Conservation (phyloP, 2,113 vertebrate species). For the Tachycineta bicolor region DNA sequence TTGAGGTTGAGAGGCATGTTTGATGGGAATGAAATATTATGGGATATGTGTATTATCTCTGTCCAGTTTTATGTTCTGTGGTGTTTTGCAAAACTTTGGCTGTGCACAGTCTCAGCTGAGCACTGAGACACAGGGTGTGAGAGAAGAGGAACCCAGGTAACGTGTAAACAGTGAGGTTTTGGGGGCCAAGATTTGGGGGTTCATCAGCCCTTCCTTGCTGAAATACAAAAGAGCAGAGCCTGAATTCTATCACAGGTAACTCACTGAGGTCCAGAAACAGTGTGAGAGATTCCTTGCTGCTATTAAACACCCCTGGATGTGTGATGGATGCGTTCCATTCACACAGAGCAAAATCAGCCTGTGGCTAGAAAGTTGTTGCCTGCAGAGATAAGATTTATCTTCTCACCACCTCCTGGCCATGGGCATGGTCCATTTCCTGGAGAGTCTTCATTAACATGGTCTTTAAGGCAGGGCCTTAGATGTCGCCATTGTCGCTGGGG, state of each 20-base stretch:
- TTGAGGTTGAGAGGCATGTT: not conserved
- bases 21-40: not conserved
- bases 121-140: rapidly evolving
- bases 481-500: not conserved
- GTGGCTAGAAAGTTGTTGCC: not conserved
- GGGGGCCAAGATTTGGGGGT: not conserved
- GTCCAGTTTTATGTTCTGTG: not conserved
- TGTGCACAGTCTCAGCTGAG: not conserved
- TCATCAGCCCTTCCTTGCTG: not conserved
- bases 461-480: not conserved
- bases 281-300: not conserved
- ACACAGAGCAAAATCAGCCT: not conserved
- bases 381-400: not conserved
- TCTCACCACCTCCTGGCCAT: not conserved
- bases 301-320: not conserved
- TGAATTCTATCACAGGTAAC: not conserved
- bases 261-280: not conserved
- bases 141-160: not conserved
- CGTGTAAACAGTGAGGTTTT: not conserved
- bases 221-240: not conserved
- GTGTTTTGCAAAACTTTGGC: not conserved
- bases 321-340: not conserved
- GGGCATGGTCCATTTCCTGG: not conserved
- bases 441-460: not conserved
- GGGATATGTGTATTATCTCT: not conserved